Evolutionary conservation across 2,888 invertebrate genomes (phyloP), one percentile per base, ranked within the genome.

Genomic region (Endotricha flammealis): DNA sequence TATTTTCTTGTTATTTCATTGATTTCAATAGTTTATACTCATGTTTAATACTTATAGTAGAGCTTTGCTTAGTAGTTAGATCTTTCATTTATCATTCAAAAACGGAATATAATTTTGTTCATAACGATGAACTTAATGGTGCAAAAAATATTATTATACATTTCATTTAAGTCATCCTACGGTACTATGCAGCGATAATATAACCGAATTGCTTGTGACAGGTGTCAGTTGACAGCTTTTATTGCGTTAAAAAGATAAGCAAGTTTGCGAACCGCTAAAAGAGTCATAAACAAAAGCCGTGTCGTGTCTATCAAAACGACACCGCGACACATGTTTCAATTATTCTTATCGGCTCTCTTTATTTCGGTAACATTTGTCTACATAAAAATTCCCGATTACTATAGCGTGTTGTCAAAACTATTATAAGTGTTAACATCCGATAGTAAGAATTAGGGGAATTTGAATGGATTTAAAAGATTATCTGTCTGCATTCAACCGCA

Each of bases 311-410:
- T 64, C 64, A 63, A 49, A 51, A 42, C 45, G 50, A 60, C 62
- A 63, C 56, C 47, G 43, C 50, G 61, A 75, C 83, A 85, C 82
- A 82, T 81, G 81, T 81, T 81, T 79, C 79, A 80, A 81, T 82
- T 78, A 80, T 64, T 71, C 47, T 77, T 81, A 82, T 82, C 82
- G 38, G 48, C 39, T 76, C 76, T 75, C 65, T 69, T 56, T 55
- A 56, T 55, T 63, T 51, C 47, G 41, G 29, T 35, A 38, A 44
- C 48, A 54, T 55, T 62, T 50, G 47, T 43, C 44, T 48, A 51
- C 41, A 41, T 44, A 44, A 44, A 46, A 46, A 44, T 44, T 44
- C 38, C 40, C 38, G 32, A 34, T 42, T 30, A 31, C 41, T 38
- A 42, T 39, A 38, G 38, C 43, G 16, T 14, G 22, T 33, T 30